Evolutionary conservation across 2,888 invertebrate species (phyloP), one percentile per base, ranked within the genome.

Genomic region (Rambutsinella grinnellia): DNA sequence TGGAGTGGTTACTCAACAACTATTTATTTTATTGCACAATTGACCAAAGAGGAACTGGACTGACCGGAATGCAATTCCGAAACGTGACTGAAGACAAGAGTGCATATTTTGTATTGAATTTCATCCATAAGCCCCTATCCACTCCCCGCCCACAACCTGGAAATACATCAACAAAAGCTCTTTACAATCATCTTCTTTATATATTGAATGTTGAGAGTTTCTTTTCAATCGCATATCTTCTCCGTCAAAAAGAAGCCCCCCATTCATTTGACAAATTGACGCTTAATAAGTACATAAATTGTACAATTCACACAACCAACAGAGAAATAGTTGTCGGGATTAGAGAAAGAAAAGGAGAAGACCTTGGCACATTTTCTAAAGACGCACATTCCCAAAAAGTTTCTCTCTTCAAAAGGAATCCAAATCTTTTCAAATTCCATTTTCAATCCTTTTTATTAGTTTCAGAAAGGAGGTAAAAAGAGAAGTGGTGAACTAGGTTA

Each of bases 321-420:
- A 57, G 17, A 58, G 36, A 61, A 51, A 49, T 63, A 51, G 49
- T 63, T 63, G 23, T 10, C 47, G 47, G 61, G 47, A 61, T 61
- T 61, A 61, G 44, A 19, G 15, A 28, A 63, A 51, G 28, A 63
- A 63, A 63, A 51, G 51, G 27, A 51, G 65, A 54, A 51, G 65
- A 53, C 65, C 65, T 65, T 65, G 65, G 65, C 65, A 65, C 54
- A 53, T 19, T 54, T 65, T 27, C 51, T 47, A n/a, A n/a, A n/a
- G n/a, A n/a, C n/a, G n/a, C 15, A 6, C 17, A 61, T 0, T 24
- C 5, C 24, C 3, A 26, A n/a, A 15, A 19, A 28, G 17, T 28
- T 19, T 57, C 57, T 13, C 27, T 53, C 24, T 53, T 26, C 24
- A 49, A 49, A 49, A 49, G 1, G 1, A 17, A n/a, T n/a, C n/a